These are phyloP conservation scores for Leiothrix lutea DNA, from an alignment of 2,113 vertebrate genomes.

Conservation along the genomic window DNA sequence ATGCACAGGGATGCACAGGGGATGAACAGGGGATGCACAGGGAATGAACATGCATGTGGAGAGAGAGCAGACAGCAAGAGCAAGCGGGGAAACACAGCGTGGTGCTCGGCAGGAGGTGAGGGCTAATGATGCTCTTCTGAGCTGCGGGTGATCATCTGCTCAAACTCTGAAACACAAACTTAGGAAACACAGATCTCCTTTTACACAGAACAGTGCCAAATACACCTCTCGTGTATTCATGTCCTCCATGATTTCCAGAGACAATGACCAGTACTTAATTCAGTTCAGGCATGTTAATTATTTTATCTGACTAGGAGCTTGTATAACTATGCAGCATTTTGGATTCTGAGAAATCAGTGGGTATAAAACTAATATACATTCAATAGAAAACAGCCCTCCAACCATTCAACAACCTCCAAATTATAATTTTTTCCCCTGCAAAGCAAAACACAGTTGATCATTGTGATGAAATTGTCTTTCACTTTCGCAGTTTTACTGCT, in stretches of 20 bases:
- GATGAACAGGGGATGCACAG: no score
- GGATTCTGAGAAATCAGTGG: background rate
- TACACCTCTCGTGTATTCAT: background rate
- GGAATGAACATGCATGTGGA: no score
- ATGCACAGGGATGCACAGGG: no score
- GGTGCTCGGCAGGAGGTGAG: background rate
- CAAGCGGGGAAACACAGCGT: background rate
- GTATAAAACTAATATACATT: background rate
- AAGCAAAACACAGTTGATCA: background rate
- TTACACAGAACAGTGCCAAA: background rate
- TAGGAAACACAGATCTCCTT: background rate
- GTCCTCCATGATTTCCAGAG: background rate
- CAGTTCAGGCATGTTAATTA: background rate
- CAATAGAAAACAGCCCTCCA: background rate
- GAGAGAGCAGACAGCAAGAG: fast-evolving
- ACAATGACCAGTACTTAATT: background rate
- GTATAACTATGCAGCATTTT: background rate
- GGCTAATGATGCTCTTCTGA: background rate
- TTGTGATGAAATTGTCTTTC: background rate
- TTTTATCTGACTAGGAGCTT: background rate
- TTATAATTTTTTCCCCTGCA: background rate
- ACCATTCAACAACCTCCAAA: background rate
- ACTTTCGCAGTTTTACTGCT: background rate
- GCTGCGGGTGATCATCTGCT: background rate
- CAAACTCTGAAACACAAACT: background rate